Evolutionary conservation across 2,888 invertebrate genomes (phyloP).

Genomic region (Stomorhina lunata): DNA sequence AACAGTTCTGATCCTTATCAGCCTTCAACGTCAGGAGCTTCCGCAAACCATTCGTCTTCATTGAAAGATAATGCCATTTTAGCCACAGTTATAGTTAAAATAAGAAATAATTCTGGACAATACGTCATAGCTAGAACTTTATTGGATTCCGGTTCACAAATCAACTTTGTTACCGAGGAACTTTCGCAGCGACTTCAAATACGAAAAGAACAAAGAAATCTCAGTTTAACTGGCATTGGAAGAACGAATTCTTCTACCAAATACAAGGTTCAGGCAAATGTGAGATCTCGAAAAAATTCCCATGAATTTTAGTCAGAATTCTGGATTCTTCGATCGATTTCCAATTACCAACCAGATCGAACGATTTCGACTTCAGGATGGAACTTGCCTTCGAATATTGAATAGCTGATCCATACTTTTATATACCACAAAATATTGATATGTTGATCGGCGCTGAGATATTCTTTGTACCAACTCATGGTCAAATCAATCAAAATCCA

Average conservation of each 20-base stretch:
- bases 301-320: too few species aligned
- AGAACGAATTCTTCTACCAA: slow-evolving; percentile 25
- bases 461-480: slow-evolving; percentile 34
- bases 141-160: slow-evolving; percentile 39
- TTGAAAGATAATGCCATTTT: slow-evolving; percentile 49
- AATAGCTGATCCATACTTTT: slow-evolving; percentile 54
- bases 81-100: slow-evolving; percentile 43
- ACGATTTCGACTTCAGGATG: slow-evolving; percentile 14
- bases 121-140: slow-evolving; percentile 28
- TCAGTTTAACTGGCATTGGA: slow-evolving; percentile 40
- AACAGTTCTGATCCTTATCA: background rate
- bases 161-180: slow-evolving; percentile 49
- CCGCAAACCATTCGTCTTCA: background rate
- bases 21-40: slow-evolving; percentile 5
- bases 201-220: slow-evolving; percentile 7
- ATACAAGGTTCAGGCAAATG: slow-evolving; percentile 27
- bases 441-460: slow-evolving; percentile 26
- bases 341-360: background rate
- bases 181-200: slow-evolving; percentile 31
- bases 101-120: slow-evolving; percentile 27
- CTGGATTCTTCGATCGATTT: too few species aligned
- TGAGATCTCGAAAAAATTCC: slow-evolving; percentile 12
- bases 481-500: slow-evolving; percentile 25
- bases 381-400: slow-evolving; percentile 46
- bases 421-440: slow-evolving; percentile 31